Evolutionary conservation across 2,113 vertebrate species (phyloP).

Genomic region (Circaetus cinerascens): DNA sequence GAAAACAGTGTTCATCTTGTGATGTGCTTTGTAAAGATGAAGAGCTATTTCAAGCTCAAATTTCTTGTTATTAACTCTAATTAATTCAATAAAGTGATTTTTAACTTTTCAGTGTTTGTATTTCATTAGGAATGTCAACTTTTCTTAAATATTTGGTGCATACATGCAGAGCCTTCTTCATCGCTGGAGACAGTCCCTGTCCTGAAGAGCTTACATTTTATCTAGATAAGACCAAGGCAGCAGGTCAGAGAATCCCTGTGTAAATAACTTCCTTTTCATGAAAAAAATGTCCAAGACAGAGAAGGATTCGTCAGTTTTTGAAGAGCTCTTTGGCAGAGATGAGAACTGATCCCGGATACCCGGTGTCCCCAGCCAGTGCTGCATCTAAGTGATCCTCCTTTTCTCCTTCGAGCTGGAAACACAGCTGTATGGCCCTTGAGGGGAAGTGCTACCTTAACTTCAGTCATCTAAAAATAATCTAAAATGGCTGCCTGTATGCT

Average conservation of each 20-base stretch:
- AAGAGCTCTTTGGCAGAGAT: neutral
- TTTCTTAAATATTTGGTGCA: neutral
- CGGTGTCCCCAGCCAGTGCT: rapidly evolving
- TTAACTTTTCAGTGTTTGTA: neutral
- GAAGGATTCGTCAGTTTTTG: neutral
- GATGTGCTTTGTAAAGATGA: neutral
- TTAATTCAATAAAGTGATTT: neutral
- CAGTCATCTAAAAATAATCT: neutral
- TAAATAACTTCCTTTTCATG: neutral
- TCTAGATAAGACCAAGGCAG: neutral
- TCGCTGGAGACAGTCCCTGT: neutral
- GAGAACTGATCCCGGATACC: neutral
- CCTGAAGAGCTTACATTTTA: neutral
- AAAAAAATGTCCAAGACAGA: neutral
- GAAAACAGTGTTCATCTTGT: neutral
- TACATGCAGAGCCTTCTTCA: neutral
- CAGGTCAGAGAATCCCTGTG: neutral
- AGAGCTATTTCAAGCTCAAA: neutral
- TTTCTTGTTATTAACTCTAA: neutral
- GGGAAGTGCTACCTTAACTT: neutral
- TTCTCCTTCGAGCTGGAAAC: neutral
- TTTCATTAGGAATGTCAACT: neutral
- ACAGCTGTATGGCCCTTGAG: neutral
- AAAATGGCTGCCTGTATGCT: neutral
- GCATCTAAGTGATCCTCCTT: rapidly evolving